phyloP scores from a whole-genome alignment of 1,140 invertebrate genomes.

The Dryas iulia region DNA sequence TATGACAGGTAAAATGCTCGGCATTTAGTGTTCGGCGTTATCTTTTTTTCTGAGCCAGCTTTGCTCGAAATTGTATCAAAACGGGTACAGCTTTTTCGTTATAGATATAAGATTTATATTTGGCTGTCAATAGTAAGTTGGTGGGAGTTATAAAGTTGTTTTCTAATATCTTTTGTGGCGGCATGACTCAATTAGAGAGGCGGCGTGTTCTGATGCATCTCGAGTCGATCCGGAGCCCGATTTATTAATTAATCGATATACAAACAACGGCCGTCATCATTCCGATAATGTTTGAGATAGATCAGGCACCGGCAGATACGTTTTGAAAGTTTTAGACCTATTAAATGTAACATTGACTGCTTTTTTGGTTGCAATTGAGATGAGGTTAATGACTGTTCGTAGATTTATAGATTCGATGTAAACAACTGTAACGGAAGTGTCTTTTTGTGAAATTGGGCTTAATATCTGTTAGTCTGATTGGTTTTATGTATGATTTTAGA shows the following conservation, averaged over 20 bases:
- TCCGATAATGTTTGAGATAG: conserved; percentile 60
- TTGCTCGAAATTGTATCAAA: background rate
- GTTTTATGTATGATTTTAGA: too few species aligned
- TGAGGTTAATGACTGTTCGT: conserved; percentile 12
- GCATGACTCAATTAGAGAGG: conserved; percentile 77
- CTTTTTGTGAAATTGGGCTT: background rate
- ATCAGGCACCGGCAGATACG: conserved; percentile 36
- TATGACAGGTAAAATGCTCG: conserved; percentile 77
- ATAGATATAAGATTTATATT: conserved; percentile 33
- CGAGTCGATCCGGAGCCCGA: conserved; percentile 67
- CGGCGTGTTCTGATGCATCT: conserved; percentile 68
- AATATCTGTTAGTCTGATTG: too few species aligned
- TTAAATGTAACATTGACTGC: conserved; percentile 23
- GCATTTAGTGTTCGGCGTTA: conserved; percentile 69
- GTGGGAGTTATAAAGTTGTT: conserved; percentile 33
- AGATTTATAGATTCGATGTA: background rate
- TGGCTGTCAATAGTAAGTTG: background rate
- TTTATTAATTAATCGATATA: conserved; percentile 80
- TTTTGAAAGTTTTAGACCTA: conserved; percentile 12
- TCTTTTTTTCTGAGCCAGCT: conserved; percentile 50
- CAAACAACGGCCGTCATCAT: conserved; percentile 75
- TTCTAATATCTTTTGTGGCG: conserved; percentile 68
- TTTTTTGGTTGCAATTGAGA: conserved; percentile 27
- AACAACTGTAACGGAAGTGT: conserved; percentile 1
- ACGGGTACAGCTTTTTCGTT: conserved; percentile 11